These are phyloP conservation scores for Amphipoea oculea DNA, from an alignment of 2,888 invertebrate species.

Conservation along the genomic window DNA sequence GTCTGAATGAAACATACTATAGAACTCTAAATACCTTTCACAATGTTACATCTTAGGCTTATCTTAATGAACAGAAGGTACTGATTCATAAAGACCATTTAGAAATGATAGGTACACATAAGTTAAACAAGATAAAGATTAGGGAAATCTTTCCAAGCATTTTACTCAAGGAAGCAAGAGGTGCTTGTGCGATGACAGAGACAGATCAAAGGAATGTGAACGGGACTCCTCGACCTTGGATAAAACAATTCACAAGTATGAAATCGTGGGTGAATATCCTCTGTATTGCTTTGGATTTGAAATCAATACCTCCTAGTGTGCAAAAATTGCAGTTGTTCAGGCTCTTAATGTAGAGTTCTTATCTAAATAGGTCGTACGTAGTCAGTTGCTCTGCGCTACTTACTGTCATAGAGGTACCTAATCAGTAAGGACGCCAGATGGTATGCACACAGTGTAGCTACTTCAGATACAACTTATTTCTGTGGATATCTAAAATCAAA, in stretches of 20 bases:
- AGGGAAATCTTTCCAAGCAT: not conserved
- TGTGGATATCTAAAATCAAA: not conserved
- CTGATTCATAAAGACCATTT: not conserved
- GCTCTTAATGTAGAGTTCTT: slow-evolving; percentile 14
- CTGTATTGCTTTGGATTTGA: slow-evolving; percentile 25
- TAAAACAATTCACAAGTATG: slow-evolving; percentile 28
- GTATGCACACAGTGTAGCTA: not conserved
- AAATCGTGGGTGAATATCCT: not conserved
- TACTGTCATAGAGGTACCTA: not conserved
- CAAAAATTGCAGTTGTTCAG: slow-evolving; percentile 1
- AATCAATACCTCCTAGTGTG: slow-evolving; percentile 16
- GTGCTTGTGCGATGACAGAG: slow-evolving; percentile 4
- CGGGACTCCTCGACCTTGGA: slow-evolving; percentile 24
- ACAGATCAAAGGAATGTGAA: slow-evolving; percentile 23
- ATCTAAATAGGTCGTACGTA: slow-evolving; percentile 22
- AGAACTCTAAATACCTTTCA: not conserved
- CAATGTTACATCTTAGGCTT: not conserved
- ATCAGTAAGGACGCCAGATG: not conserved
- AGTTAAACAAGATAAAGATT: not conserved
- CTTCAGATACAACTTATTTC: not conserved
- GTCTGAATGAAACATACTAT: not conserved
- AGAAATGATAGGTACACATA: not conserved
- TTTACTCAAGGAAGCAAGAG: not conserved
- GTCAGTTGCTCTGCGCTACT: slow-evolving; percentile 27
- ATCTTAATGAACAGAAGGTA: not conserved